phyloP scores from a whole-genome alignment of 2,888 invertebrate genomes.

The Margaritifera margaritifera region DNA sequence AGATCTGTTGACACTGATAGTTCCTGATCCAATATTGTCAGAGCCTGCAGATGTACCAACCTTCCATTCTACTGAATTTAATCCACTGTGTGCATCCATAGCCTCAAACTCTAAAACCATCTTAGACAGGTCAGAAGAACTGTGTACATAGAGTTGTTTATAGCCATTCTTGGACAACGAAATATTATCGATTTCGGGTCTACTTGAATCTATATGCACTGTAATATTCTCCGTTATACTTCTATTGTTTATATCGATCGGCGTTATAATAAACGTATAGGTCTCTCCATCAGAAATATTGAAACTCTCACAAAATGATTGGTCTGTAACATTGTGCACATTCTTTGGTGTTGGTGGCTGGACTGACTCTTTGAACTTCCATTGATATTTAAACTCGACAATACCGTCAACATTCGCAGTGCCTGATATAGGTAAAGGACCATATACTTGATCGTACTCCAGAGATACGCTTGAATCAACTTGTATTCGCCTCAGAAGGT shows the following conservation, averaged over 20 bases:
- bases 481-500: constrained; percentile 27
- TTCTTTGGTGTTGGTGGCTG: not conserved
- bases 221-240: constrained; percentile 24
- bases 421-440: constrained; percentile 29
- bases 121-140: constrained; percentile 37
- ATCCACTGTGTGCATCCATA: constrained; percentile 47
- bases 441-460: constrained; percentile 36
- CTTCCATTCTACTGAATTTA: constrained; percentile 35
- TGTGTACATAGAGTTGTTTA: constrained; percentile 38
- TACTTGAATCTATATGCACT: constrained; percentile 37
- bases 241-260: constrained; percentile 37
- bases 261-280: constrained; percentile 24
- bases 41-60: constrained; percentile 23
- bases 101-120: constrained; percentile 40
- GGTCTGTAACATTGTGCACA: constrained; percentile 30
- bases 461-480: constrained; percentile 5
- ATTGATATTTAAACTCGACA: constrained; percentile 13
- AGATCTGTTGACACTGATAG: no score
- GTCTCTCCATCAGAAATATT: constrained; percentile 36
- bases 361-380: not conserved
- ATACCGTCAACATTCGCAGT: constrained; percentile 40
- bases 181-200: constrained; percentile 36
- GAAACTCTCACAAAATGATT: constrained; percentile 24
- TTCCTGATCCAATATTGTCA: no score
- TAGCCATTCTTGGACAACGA: constrained; percentile 38